These are phyloP conservation scores for Brachionus calyciflorus DNA, from an alignment of 1,140 invertebrate genomes.

Conservation along the genomic window DNA sequence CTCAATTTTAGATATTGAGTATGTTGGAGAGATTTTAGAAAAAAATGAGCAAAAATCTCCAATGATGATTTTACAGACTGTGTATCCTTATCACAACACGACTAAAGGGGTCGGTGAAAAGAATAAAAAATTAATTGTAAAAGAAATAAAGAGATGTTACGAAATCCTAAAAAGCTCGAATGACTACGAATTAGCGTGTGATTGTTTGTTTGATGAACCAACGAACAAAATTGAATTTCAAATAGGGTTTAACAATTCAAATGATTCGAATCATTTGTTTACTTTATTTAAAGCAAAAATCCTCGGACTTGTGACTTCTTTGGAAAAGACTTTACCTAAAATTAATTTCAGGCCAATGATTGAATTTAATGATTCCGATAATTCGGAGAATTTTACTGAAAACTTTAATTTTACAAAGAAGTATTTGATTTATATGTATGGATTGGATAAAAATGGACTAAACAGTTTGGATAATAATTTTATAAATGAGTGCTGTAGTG, in stretches of 20 bases:
- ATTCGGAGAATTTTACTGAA: not conserved
- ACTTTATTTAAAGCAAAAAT: constrained; percentile 37
- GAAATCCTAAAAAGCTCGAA: not conserved
- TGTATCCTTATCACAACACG: constrained; percentile 44
- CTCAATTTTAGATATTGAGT: not conserved
- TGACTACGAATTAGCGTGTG: constrained; percentile 10
- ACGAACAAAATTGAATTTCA: not conserved
- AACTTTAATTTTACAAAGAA: not conserved
- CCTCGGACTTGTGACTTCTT: not conserved
- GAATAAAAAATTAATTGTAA: not conserved
- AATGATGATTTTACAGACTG: constrained; percentile 25
- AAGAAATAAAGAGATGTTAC: constrained; percentile 4
- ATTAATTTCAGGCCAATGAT: not conserved
- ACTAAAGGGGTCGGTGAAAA: not conserved
- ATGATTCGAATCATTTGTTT: constrained; percentile 37
- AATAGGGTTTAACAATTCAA: not conserved
- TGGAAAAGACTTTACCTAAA: not conserved
- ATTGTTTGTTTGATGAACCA: not conserved
- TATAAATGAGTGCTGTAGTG: not conserved
- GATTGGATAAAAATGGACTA: not conserved
- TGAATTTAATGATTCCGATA: not conserved
- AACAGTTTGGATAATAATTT: not conserved
- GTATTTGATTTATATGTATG: not conserved
- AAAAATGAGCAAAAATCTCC: not conserved
- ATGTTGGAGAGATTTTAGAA: not conserved